Evolutionary conservation across 2,888 invertebrate species (phyloP).

Genomic region (Pediacus dermestoides): DNA sequence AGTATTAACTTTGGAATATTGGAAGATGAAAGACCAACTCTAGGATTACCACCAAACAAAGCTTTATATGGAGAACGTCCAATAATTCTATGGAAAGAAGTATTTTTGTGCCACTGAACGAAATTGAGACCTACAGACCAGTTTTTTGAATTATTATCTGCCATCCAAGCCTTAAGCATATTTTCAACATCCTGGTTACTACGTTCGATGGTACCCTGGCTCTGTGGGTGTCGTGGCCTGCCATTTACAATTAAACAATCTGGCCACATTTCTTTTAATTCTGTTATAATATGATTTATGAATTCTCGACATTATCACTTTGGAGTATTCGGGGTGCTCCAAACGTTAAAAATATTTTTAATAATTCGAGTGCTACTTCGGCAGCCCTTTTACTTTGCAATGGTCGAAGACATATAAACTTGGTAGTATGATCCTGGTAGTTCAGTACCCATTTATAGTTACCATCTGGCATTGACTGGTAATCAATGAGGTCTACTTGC

Average conservation of each 20-base stretch:
- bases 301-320: slow-evolving; percentile 32
- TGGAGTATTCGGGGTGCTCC: slow-evolving; percentile 22
- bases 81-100: too few relatives aligned
- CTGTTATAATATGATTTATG: slow-evolving; percentile 25
- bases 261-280: slow-evolving; percentile 27
- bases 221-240: slow-evolving; percentile 29
- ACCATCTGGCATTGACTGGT: slow-evolving; percentile 16
- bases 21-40: too few relatives aligned
- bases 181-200: slow-evolving; percentile 36
- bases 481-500: slow-evolving; percentile 19
- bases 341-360: slow-evolving; percentile 21
- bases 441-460: slow-evolving; percentile 20
- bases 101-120: slow-evolving; percentile 28
- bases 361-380: slow-evolving; percentile 17
- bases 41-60: too few relatives aligned
- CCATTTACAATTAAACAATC: slow-evolving; percentile 31
- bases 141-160: slow-evolving; percentile 31
- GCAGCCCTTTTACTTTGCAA: slow-evolving; percentile 14
- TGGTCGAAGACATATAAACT: slow-evolving; percentile 17
- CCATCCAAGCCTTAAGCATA: slow-evolving; percentile 33
- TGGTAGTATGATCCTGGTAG: slow-evolving; percentile 20
- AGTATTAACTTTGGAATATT: too few relatives aligned
- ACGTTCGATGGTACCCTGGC: slow-evolving; percentile 24
- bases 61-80: too few relatives aligned
- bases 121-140: slow-evolving; percentile 33